A percentile compares a stretch with the other conserved stretches of the same genome.
These are phyloP conservation scores for Salvelinus alpinus DNA, from an alignment of 2,113 vertebrate genomes.

Conservation along the genomic window DNA sequence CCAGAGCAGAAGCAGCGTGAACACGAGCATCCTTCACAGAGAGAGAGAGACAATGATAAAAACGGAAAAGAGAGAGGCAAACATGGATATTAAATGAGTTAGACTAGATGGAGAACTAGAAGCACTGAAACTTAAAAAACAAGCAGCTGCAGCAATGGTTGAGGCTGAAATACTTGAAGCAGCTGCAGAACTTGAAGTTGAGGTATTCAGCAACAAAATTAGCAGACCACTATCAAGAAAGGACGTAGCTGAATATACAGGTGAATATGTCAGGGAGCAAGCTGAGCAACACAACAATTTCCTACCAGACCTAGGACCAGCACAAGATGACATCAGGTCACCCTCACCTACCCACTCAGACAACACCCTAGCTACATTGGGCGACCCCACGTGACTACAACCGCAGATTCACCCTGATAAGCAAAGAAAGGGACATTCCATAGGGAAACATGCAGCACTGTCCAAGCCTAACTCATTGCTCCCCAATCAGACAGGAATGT, in stretches of 20 bases:
- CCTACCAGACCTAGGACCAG: not conserved
- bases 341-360: not conserved
- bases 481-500: too few species aligned
- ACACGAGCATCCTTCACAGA: not conserved
- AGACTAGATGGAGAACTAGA: not conserved
- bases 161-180: not conserved
- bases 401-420: too few species aligned
- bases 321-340: not conserved
- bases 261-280: not conserved
- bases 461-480: not conserved
- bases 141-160: not conserved
- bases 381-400: too few species aligned
- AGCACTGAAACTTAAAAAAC: not conserved
- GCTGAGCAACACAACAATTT: not conserved
- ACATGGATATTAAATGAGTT: too few species aligned
- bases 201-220: not conserved
- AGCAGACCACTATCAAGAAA: not conserved
- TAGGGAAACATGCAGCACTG: not conserved
- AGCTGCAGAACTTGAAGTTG: not conserved
- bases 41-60: not conserved
- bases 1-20: not conserved
- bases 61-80: not conserved
- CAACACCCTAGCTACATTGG: not conserved
- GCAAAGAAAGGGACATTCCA: too few species aligned
- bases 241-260: not conserved